Conservation (phyloP, 2,113 vertebrate genomes). For the Hippolais icterina region DNA sequence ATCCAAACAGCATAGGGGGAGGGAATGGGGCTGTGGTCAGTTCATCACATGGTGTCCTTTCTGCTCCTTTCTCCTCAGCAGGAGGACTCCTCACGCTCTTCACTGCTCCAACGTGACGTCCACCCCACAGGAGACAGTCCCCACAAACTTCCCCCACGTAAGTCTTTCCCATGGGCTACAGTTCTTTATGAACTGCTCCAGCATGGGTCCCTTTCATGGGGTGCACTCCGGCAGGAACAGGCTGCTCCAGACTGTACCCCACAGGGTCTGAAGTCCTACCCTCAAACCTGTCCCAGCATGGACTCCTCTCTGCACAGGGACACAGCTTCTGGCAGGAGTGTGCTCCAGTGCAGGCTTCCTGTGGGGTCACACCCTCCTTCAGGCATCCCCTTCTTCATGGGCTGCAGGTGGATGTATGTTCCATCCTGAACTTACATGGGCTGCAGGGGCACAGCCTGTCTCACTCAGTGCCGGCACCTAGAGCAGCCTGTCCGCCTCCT, state of each 20-base stretch:
- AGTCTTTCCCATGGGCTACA: neutral
- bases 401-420: neutral
- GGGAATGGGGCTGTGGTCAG: neutral
- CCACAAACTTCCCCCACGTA: accelerated
- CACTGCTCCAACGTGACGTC: neutral
- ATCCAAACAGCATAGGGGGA: accelerated
- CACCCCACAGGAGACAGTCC: neutral
- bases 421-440: too few relatives aligned
- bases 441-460: neutral
- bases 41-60: neutral
- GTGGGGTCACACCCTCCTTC: neutral
- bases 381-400: neutral
- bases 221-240: neutral
- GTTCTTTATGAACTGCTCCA: neutral
- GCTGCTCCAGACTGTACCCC: neutral
- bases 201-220: neutral
- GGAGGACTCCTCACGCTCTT: neutral
- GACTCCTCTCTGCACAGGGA: neutral
- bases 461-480: neutral
- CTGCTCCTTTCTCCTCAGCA: neutral
- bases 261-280: neutral
- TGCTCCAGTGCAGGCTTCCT: neutral
- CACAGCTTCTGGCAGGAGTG: neutral
- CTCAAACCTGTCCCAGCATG: neutral
- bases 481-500: neutral